These are phyloP conservation scores for Vicugna pacos DNA, from an alignment of 2,113 vertebrate genomes.

Conservation along the genomic window DNA sequence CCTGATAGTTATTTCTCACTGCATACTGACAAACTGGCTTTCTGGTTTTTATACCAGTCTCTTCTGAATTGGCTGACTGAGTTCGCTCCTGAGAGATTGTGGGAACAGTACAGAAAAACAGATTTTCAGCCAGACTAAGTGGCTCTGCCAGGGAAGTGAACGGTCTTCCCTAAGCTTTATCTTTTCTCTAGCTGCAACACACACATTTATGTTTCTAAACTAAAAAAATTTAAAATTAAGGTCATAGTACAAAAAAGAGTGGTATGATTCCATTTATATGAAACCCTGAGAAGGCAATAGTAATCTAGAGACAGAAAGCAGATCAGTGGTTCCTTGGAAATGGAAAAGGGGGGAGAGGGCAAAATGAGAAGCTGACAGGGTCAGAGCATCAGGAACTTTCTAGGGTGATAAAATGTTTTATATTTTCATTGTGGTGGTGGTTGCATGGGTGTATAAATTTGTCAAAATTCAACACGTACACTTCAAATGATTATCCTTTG, in stretches of 20 bases:
- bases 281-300: not conserved
- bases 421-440: not conserved
- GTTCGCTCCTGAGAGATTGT: not conserved
- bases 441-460: not conserved
- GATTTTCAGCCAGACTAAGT: not conserved
- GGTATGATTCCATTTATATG: not conserved
- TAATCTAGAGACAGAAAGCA: not conserved
- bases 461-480: not conserved
- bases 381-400: not conserved
- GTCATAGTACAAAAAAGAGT: not conserved
- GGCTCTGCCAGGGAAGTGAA: not conserved
- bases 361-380: not conserved
- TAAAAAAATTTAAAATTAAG: conserved; percentile 30
- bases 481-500: not conserved
- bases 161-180: not conserved
- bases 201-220: not conserved
- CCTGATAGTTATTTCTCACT: not conserved
- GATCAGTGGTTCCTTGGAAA: not conserved
- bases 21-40: not conserved
- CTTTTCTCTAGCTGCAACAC: not conserved
- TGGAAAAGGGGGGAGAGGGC: not conserved
- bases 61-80: conserved; percentile 28
- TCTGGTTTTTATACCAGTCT: not conserved
- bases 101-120: not conserved
- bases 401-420: not conserved